Evolutionary conservation across 2,113 vertebrate species (phyloP).

Genomic region (Saguinus imperator): DNA sequence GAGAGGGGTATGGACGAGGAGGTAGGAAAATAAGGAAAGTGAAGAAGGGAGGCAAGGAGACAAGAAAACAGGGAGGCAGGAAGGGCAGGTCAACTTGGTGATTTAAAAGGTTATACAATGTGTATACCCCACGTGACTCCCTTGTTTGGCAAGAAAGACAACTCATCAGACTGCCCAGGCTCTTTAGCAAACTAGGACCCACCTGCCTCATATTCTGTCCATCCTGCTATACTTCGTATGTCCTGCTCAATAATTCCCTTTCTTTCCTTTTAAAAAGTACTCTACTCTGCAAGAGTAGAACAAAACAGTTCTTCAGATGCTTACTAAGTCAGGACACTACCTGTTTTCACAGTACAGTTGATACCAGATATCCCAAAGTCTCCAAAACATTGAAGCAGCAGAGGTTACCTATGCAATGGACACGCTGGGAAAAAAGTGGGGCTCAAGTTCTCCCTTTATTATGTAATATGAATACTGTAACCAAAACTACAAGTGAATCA

Average conservation of each 20-base stretch:
- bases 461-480: neutral
- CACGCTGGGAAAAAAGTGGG: neutral
- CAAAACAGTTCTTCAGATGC: neutral
- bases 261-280: neutral
- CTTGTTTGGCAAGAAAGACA: neutral
- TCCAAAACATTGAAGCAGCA: neutral
- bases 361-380: neutral
- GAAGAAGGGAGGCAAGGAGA: neutral
- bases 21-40: neutral
- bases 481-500: neutral
- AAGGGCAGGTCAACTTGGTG: neutral
- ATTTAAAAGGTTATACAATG: neutral
- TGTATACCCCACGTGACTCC: neutral
- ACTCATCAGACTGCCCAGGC: neutral
- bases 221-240: neutral
- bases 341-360: neutral
- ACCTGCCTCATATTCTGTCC: neutral
- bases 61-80: neutral
- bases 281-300: neutral
- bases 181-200: neutral
- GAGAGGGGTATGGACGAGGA: neutral
- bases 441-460: neutral
- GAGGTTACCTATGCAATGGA: neutral
- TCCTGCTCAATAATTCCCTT: neutral
- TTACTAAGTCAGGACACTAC: slow-evolving; percentile 22